Conservation (phyloP, 2,113 vertebrate species). For the Agapornis roseicollis region DNA sequence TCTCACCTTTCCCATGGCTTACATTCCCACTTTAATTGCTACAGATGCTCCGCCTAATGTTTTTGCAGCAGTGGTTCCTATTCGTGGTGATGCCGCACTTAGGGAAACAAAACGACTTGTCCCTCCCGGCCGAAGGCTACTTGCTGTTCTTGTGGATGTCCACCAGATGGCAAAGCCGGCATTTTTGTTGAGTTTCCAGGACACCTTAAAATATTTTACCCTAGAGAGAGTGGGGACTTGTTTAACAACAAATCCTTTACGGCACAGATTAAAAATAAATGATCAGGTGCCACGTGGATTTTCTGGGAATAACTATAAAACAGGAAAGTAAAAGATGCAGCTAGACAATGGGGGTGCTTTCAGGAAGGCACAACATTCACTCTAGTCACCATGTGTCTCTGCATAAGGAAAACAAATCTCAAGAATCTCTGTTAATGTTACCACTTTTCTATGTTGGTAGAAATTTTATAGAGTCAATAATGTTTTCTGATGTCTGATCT, state of each 20-base stretch:
- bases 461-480: neutral
- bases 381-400: fast-evolving
- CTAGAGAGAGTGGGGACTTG: neutral
- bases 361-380: neutral
- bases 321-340: neutral
- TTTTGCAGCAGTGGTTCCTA: neutral
- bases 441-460: neutral
- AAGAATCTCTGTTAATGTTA: neutral
- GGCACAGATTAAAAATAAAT: neutral
- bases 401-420: neutral
- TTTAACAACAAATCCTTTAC: neutral
- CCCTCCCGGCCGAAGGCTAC: neutral
- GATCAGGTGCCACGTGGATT: neutral
- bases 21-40: conserved; percentile 4
- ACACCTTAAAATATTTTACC: neutral
- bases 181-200: neutral
- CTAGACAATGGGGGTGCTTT: neutral
- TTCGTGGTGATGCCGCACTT: neutral
- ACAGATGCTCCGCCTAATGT: neutral
- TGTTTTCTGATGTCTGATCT: neutral
- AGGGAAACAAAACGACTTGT: neutral
- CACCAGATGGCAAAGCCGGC: conserved; percentile 46
- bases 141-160: neutral
- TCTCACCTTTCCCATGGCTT: conserved; percentile 32
- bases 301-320: neutral